Percentiles rank a stretch among this genome's conserved stretches.
These are phyloP conservation scores for Vanacampus margaritifer DNA, from an alignment of 2,113 vertebrate species.

Conservation along the genomic window DNA sequence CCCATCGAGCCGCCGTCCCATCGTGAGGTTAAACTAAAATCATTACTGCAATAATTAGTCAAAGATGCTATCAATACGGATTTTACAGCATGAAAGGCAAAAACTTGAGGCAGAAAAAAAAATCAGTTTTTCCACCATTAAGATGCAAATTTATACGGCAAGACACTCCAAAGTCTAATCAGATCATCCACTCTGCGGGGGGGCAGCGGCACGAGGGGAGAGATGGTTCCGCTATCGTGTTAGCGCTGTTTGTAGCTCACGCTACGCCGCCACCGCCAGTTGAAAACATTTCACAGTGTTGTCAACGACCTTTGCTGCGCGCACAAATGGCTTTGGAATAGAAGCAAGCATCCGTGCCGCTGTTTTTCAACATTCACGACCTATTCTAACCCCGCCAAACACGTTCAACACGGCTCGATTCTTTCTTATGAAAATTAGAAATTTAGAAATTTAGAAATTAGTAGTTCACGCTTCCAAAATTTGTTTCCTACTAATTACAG, in stretches of 20 bases:
- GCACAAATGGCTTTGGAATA: background rate
- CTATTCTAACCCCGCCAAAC: background rate
- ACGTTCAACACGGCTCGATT: background rate
- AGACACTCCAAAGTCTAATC: conserved; percentile 61
- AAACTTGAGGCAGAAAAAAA: conserved; percentile 3
- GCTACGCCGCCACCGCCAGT: background rate
- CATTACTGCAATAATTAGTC: conserved; percentile 9
- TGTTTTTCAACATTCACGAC: background rate
- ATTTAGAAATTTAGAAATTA: background rate
- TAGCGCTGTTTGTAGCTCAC: conserved; percentile 14
- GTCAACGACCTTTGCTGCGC: background rate
- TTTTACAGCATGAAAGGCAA: conserved; percentile 16
- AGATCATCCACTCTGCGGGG: conserved; percentile 59
- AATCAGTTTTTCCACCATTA: conserved; percentile 42
- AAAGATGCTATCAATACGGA: conserved; percentile 7
- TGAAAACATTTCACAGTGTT: background rate
- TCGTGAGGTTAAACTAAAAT: background rate
- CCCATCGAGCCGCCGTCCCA: background rate
- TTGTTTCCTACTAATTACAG: background rate
- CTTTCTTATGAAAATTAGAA: background rate
- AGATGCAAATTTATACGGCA: conserved; percentile 59
- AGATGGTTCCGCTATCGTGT: conserved; percentile 41
- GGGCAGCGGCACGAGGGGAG: conserved; percentile 33
- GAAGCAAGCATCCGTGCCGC: background rate
- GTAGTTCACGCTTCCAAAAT: background rate